Evolutionary conservation across 1,140 invertebrate species (phyloP).

Genomic region (Zaprionus tsacasi): DNA sequence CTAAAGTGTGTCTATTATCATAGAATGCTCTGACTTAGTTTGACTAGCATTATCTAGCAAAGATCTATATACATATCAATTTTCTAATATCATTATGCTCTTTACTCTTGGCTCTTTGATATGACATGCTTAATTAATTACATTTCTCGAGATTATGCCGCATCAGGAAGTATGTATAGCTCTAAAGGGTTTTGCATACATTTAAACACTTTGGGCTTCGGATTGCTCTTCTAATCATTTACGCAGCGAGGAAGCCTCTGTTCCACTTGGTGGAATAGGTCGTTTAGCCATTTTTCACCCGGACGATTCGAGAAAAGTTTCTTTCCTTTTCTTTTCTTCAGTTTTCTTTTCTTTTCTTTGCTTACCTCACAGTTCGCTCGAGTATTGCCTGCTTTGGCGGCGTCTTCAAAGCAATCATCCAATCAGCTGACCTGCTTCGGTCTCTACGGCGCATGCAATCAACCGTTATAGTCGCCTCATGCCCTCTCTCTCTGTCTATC

Average conservation of each 20-base stretch:
- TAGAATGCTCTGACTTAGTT: not conserved
- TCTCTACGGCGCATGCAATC: conserved; percentile 67
- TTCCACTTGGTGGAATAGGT: conserved; percentile 17
- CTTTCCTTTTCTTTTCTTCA: conserved; percentile 5
- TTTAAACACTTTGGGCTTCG: conserved; percentile 15
- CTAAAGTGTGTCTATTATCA: too few species aligned
- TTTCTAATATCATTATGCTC: not conserved
- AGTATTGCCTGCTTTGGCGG: conserved; percentile 58
- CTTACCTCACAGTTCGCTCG: conserved; percentile 13
- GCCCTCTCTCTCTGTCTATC: conserved; percentile 16
- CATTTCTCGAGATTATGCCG: not conserved
- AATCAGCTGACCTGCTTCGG: conserved; percentile 75
- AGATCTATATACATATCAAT: not conserved
- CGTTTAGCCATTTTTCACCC: conserved; percentile 8
- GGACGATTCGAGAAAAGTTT: not conserved
- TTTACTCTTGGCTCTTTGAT: not conserved
- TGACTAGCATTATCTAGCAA: not conserved
- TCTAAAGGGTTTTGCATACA: conserved; percentile 10
- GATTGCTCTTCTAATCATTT: conserved; percentile 14
- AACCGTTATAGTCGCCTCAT: conserved; percentile 47
- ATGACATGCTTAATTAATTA: not conserved
- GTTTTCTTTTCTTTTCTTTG: conserved; percentile 9
- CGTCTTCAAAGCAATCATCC: conserved; percentile 66
- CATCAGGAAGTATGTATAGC: not conserved
- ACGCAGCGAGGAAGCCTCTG: not conserved